Base-by-base conservation (phyloP, 2,888 invertebrate species). In the Hartigia nigra region DNA sequence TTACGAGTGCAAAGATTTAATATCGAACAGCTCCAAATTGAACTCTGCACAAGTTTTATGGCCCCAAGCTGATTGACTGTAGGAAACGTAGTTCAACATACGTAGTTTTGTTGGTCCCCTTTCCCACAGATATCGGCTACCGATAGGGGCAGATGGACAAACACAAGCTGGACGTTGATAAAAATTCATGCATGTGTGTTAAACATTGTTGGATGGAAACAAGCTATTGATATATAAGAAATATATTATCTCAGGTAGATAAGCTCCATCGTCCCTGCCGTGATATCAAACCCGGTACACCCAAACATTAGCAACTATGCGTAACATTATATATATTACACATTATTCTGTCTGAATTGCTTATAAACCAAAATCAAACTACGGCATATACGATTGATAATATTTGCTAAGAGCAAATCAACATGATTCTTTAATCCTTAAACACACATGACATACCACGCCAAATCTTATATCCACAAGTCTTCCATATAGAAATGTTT, bases 141-240 rank as follows among this genome's bases (percentile, higher is more conserved):
- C 76, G 78, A 79, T 79, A 79, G 72, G 72, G 76, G 74, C 78
- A 79, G 78, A 79, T 79, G 78, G 76, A 74, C 76, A 79, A 79
- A 79, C 76, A 79, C 55, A 76, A 76, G 69, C 78, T 69, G 72
- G 74, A 36, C 74, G 72, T 79, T 76, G 78, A 79, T 79, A 79
- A 76, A 76, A 37, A 79, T 76, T 76, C 76, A 76, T 72, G 76
- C 78, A 70, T 23, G 35, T 76, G 37, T 78, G 31, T 74, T 74
- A 74, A 32, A 12, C 74, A 76, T 76, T 74, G 35, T 70, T 76
- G 74, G 78, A 31, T 76, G 76, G 69, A 36, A 55, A 76, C 75
- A 70, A 76, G 78, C 78, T 79, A 76, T 74, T 37, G 78, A 79
- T 76, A 79, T 76, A 34, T 32, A 76, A 79, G 74, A 76, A 79